phyloP scores from a whole-genome alignment of 2,797 vertebrate species.

The Benthosema pterotum region DNA sequence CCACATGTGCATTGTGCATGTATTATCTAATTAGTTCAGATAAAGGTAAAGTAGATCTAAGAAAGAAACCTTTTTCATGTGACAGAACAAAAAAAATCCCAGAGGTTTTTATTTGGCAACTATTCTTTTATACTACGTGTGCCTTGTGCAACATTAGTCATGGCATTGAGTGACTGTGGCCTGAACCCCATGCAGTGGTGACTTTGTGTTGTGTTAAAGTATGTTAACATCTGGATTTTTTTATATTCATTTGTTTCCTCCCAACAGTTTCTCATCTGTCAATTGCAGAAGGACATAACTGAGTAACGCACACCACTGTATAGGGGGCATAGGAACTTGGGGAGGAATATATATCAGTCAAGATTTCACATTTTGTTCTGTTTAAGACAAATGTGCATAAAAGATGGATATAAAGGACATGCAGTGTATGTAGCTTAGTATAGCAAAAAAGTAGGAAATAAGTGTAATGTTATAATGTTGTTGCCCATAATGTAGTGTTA shows the following conservation, averaged over 20 bases:
- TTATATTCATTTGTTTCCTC: conserved; percentile 2
- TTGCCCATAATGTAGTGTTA: background rate
- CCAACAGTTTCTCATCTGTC: conserved; percentile 2
- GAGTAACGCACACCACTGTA: background rate
- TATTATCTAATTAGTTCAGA: conserved; percentile 18
- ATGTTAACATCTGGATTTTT: background rate
- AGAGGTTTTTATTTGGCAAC: conserved; percentile 10
- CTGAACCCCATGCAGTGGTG: conserved; percentile 9
- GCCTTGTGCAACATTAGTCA: conserved; percentile 18
- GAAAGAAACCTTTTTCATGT: conserved; percentile 18
- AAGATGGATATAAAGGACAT: background rate
- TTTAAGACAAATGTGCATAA: too few relatives aligned
- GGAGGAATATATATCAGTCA: background rate
- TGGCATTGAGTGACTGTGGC: background rate
- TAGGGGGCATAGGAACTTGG: background rate
- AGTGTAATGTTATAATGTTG: too few relatives aligned
- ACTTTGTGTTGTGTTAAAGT: background rate
- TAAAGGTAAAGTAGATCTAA: conserved; percentile 3
- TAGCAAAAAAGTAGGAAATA: background rate
- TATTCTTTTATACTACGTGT: conserved; percentile 2
- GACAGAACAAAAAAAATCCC: conserved; percentile 1
- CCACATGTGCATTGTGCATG: too few relatives aligned
- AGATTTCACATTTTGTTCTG: background rate
- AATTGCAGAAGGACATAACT: background rate
- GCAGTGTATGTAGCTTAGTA: background rate